Evolutionary conservation across 2,113 vertebrate genomes (phyloP), one percentile per base, ranked within the genome.

Genomic region (Antechinus stuartii): DNA sequence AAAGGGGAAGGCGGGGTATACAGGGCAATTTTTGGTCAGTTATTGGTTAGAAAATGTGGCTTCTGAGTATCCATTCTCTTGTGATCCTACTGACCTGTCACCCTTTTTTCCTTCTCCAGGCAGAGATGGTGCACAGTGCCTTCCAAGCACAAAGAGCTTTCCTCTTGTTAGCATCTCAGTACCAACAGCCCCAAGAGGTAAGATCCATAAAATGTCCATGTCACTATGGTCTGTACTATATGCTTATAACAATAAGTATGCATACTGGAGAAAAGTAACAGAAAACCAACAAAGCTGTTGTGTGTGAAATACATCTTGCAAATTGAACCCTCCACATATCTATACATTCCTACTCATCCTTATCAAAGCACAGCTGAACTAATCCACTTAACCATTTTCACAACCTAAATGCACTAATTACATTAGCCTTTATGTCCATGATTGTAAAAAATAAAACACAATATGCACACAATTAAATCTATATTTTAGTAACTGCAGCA

Each of bases 161-260:
- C 98, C 98, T 99, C 92, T 98, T 99, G 97, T 98, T 99, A 98
- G 99, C 99, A 26, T 99, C 99, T 61, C 99, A 98, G 14, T 99
- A 99, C 98, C 99, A 99, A 98, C 98, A 99, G 97, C 99, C 99
- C 95, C 98, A 99, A 89, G 98, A 99, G 99, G 99, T 99, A 99
- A 98, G 98, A 93, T 22, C 16, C 68, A 23, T 42, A 42, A n/a
- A 84, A 42, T 84, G n/a, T 23, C n/a, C 7, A 0, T 84, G 68
- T 42, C 68, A 84, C 68, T 23, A 19, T 84, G 35, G 16, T 84
- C 68, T 42, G 5, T 1, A 8, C 35, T 23, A n/a, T 2, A 6
- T 4, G 19, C 35, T 16, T 19, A 7, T 10, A 94, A n/a, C 49
- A 19, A 9, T 3, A 1, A 25, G 10, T 50, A 8, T 92, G 89